These are phyloP conservation scores for Pagrus major DNA, from an alignment of 2,113 vertebrate genomes.

Conservation along the genomic window DNA sequence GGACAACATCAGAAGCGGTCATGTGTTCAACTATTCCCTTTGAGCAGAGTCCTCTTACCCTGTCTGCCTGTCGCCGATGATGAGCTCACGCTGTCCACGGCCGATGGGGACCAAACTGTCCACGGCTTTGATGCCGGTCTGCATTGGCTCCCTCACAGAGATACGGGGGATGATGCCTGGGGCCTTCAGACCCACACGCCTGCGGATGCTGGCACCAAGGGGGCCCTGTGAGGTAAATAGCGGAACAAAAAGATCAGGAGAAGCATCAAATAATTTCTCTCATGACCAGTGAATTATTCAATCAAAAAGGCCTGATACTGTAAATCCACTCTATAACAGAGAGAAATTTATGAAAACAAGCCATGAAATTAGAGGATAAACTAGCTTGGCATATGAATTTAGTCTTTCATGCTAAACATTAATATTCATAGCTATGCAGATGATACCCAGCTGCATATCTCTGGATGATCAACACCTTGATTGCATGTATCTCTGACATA, in stretches of 20 bases:
- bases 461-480: too few relatives aligned
- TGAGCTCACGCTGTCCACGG: constrained; percentile 96
- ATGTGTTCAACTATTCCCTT: constrained; percentile 27
- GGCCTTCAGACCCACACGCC: constrained; percentile 96
- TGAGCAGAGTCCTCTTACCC: constrained; percentile 83
- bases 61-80: constrained; percentile 97
- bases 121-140: constrained; percentile 98
- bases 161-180: constrained; percentile 98
- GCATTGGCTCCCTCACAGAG: constrained; percentile 98
- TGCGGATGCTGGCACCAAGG: constrained; percentile 86
- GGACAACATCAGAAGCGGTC: constrained; percentile 1
- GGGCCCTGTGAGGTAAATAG: constrained; percentile 84
- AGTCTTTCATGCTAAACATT: not conserved
- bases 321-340: not conserved
- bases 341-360: not conserved
- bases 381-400: not conserved
- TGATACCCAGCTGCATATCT: too few relatives aligned
- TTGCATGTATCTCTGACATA: too few relatives aligned
- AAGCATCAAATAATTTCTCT: not conserved
- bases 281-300: not conserved
- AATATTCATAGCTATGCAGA: not conserved
- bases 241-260: not conserved
- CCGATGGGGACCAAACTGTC: constrained; percentile 98
- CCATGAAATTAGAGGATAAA: not conserved
- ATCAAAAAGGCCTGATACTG: not conserved